Conservation (phyloP, 2,888 invertebrate species). For the Cryptophagus acutangulus region DNA sequence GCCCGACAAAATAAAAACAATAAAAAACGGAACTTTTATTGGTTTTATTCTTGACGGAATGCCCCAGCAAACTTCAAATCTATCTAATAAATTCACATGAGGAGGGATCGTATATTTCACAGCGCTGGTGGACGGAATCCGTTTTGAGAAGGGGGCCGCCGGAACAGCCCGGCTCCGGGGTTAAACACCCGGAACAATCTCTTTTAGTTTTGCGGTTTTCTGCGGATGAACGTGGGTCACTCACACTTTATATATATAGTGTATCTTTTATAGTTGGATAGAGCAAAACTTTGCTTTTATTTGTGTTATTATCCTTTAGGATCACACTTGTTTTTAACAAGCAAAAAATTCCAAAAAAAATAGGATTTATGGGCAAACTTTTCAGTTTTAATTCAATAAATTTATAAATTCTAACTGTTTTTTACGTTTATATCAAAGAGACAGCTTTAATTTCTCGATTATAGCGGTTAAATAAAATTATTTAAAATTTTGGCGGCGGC, state of each 20-base stretch:
- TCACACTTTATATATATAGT: conserved; percentile 32
- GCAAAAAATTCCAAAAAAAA: too few relatives aligned
- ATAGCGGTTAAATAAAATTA: too few relatives aligned
- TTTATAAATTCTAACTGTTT: too few relatives aligned
- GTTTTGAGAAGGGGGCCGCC: conserved; percentile 19
- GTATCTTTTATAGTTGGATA: conserved; percentile 4
- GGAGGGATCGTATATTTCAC: conserved; percentile 9
- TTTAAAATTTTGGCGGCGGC: too few relatives aligned
- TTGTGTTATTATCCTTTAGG: conserved; percentile 1
- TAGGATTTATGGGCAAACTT: too few relatives aligned
- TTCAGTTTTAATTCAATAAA: too few relatives aligned
- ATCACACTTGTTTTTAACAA: too few relatives aligned
- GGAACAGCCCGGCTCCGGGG: conserved; percentile 29
- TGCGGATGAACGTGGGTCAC: conserved; percentile 34
- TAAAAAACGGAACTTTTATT: conserved; percentile 27
- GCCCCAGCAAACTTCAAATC: conserved; percentile 29
- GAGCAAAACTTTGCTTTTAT: background rate
- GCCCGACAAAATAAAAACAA: conserved; percentile 26
- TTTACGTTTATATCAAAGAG: too few relatives aligned
- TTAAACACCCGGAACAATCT: conserved; percentile 40
- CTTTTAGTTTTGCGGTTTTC: conserved; percentile 39
- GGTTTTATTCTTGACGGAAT: conserved; percentile 28
- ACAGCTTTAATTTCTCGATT: too few relatives aligned
- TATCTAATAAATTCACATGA: conserved; percentile 32
- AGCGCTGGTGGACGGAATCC: conserved; percentile 10